Base-by-base conservation (phyloP, 2,797 vertebrate genomes). In the Sebastes paucispinis region DNA sequence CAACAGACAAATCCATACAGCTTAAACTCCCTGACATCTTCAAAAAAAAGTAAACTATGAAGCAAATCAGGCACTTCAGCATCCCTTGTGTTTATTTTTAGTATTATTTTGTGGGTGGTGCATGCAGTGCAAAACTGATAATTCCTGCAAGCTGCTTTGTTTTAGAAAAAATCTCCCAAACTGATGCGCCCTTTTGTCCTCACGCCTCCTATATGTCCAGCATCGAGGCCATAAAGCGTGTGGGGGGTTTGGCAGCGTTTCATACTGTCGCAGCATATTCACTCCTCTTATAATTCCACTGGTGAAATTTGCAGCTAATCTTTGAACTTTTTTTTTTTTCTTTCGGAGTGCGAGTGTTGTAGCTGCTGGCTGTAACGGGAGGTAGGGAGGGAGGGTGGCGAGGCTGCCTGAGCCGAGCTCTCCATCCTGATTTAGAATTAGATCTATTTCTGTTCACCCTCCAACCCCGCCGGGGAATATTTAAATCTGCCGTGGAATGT, bases 371-470 rank as follows among this genome's bases (percentile, higher is more conserved):
- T 72, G 81, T 22, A 71, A 69, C 29, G 59, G 31, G 80, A 57
- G 73, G 39, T 29, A 39, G 58, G 57, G 66, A 68, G 73, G 24
- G 70, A 67, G 83, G 66, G 62, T 4, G 76, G 25, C 5, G 52
- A 67, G 80, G 75, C 85, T 75, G 82, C 77, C 73, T 69, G 82
- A 91, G 87, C 84, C 14, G 13, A 90, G 87, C 84, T 86, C 83
- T 85, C 62, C 83, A 89, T 94, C 93, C 94, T 93, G 92, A 95
- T 95, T 96, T 94, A 95, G 93, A 93, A 92, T 85, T 81, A 87
- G 85, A 93, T 92, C 95, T 95, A 95, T 93, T 95, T 95, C 90
- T 89, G 93, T 92, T 92, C 87, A 75, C 78, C 91, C 92, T 89
- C 84, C 81, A 94, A 88, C 78, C 86, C 92, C 81, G 29, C 80